Conservation (phyloP, 2,113 vertebrate genomes). For the Phyllostomus discolor region DNA sequence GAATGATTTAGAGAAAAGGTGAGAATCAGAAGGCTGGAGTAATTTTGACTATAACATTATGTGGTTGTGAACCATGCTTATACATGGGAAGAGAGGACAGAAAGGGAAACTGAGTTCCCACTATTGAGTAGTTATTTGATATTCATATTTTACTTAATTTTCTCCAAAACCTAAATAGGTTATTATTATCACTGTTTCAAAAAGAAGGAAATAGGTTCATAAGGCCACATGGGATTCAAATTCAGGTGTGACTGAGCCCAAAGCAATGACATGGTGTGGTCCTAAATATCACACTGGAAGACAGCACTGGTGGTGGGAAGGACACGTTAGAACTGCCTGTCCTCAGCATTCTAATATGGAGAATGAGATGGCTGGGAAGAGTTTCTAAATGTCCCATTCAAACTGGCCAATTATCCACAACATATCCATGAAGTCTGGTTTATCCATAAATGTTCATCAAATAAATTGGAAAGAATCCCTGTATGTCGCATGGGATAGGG, state of each 20-base stretch:
- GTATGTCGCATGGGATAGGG: not conserved
- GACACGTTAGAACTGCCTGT: not conserved
- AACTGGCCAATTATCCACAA: not conserved
- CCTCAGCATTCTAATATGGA: not conserved
- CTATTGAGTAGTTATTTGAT: not conserved
- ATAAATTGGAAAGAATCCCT: not conserved
- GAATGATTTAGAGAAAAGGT: not conserved
- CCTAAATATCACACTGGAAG: not conserved
- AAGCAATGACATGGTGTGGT: accelerated
- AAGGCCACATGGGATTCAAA: not conserved
- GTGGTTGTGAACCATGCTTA: not conserved
- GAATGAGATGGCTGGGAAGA: not conserved
- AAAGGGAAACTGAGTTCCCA: not conserved
- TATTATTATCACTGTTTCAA: not conserved
- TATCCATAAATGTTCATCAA: not conserved
- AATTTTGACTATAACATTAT: not conserved
- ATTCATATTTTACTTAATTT: not conserved
- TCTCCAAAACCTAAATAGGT: not conserved
- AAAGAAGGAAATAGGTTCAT: not conserved
- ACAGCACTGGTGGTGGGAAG: not conserved
- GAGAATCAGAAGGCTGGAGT: not conserved
- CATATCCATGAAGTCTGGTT: not conserved
- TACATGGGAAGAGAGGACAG: not conserved
- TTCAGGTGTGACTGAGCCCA: not conserved
- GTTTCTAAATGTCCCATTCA: not conserved